Evolutionary conservation across 2,888 invertebrate species (phyloP).

Genomic region (Philhelius pedissequus): DNA sequence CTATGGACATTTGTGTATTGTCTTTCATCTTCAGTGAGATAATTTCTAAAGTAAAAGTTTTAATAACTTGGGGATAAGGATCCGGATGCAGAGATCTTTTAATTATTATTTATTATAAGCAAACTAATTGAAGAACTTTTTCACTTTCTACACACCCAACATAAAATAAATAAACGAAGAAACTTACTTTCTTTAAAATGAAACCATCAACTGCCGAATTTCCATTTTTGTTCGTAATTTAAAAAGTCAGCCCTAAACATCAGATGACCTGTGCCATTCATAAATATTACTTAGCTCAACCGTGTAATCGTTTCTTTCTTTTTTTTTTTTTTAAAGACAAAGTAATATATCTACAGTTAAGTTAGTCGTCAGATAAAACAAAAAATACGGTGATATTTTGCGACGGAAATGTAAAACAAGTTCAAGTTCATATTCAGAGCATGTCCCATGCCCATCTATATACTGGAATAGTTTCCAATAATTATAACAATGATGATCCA

Average conservation of each 20-base stretch:
- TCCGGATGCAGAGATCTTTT: conserved; percentile 31
- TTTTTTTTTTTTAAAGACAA: not conserved
- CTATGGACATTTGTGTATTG: conserved; percentile 4
- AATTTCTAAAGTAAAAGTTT: conserved; percentile 62
- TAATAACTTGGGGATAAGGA: conserved; percentile 58
- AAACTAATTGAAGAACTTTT: conserved; percentile 32
- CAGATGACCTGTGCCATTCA: conserved; percentile 26
- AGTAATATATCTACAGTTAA: not conserved
- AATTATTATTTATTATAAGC: conserved; percentile 28
- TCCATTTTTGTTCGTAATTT: not conserved
- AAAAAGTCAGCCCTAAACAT: conserved; percentile 4
- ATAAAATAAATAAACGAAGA: not conserved
- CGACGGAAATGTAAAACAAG: conserved; percentile 55
- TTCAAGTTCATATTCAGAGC: conserved; percentile 68
- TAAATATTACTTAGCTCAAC: conserved; percentile 21
- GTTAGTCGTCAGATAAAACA: not conserved
- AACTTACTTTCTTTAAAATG: conserved; percentile 49
- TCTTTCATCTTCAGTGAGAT: conserved; percentile 1
- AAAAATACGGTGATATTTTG: not conserved
- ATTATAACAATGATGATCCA: conserved; percentile 15
- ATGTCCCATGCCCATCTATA: conserved; percentile 32
- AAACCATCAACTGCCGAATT: conserved; percentile 17
- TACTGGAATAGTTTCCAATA: conserved; percentile 10
- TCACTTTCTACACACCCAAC: conserved; percentile 64
- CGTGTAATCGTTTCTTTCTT: conserved; percentile 34